These are phyloP conservation scores for Apostichopus parvimensis DNA, from an alignment of 35 echinoderm and acorn worm genomes.

Conservation along the genomic window DNA sequence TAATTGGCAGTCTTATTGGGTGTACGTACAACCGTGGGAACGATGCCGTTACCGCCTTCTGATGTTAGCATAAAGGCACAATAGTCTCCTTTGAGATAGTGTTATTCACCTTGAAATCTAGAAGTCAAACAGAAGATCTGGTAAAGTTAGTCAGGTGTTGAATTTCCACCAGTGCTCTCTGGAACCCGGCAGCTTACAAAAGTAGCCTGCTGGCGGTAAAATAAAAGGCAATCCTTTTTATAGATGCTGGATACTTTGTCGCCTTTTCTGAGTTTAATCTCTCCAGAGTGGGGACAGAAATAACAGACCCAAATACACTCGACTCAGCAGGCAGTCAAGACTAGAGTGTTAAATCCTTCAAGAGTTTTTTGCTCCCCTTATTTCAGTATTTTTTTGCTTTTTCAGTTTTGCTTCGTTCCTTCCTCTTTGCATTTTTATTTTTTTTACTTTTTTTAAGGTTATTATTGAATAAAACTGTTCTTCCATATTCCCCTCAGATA, in stretches of 20 bases:
- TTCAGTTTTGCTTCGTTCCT: too few species aligned
- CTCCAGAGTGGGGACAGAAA: background rate
- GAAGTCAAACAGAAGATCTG: background rate
- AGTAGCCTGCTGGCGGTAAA: background rate
- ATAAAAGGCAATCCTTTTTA: background rate
- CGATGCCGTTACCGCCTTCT: background rate
- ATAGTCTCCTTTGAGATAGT: background rate
- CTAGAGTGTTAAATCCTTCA: background rate
- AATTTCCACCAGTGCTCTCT: background rate
- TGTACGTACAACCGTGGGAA: background rate
- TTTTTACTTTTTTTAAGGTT: background rate
- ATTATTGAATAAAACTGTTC: background rate
- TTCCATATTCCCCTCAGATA: background rate
- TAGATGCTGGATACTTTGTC: background rate
- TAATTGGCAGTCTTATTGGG: too few species aligned
- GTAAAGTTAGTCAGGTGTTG: background rate
- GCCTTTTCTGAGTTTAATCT: background rate
- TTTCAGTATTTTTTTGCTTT: too few species aligned
- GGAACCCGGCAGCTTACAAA: background rate
- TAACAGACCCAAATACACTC: background rate
- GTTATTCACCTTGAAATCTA: constrained; percentile 22
- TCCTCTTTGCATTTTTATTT: too few species aligned
- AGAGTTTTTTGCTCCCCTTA: too few species aligned
- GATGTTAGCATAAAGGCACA: background rate
- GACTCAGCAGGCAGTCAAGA: background rate